Conservation (phyloP, 2,888 invertebrate species). For the Yponomeuta malinellus region DNA sequence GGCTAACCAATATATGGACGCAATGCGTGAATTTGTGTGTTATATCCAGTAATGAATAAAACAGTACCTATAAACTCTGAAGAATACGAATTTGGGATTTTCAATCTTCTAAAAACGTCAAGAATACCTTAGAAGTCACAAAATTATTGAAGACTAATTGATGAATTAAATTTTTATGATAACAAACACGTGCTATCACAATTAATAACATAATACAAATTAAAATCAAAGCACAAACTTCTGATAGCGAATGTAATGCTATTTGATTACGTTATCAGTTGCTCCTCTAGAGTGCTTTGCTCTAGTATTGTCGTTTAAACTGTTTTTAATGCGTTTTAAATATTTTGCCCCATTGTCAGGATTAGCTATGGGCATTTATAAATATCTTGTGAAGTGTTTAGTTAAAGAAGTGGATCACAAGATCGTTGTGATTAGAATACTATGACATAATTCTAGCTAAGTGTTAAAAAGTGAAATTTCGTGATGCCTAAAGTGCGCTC, state of each 20-base stretch:
- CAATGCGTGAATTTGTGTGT: not conserved
- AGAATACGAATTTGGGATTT: too few species aligned
- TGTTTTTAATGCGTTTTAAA: not conserved
- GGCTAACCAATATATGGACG: too few species aligned
- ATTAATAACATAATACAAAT: not conserved
- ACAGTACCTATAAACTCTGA: too few species aligned
- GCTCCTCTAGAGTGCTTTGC: conserved; percentile 2
- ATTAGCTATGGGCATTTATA: not conserved
- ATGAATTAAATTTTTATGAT: not conserved
- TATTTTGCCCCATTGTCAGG: not conserved
- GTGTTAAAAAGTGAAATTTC: conserved; percentile 32
- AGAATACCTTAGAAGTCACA: conserved; percentile 26
- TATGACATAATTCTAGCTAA: conserved; percentile 6
- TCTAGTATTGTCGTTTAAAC: not conserved
- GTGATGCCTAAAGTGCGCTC: conserved; percentile 41
- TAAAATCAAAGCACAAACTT: not conserved
- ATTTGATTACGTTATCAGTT: conserved; percentile 15
- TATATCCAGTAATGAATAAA: not conserved
- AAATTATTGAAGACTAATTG: not conserved
- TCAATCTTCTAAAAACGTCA: not conserved
- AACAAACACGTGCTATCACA: too few species aligned
- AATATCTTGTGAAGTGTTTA: not conserved
- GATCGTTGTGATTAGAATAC: conserved; percentile 1
- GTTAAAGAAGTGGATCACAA: not conserved
- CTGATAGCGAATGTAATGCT: conserved; percentile 2